phyloP scores from a whole-genome alignment of 2,888 invertebrate species.

The Plagiodera versicolora region DNA sequence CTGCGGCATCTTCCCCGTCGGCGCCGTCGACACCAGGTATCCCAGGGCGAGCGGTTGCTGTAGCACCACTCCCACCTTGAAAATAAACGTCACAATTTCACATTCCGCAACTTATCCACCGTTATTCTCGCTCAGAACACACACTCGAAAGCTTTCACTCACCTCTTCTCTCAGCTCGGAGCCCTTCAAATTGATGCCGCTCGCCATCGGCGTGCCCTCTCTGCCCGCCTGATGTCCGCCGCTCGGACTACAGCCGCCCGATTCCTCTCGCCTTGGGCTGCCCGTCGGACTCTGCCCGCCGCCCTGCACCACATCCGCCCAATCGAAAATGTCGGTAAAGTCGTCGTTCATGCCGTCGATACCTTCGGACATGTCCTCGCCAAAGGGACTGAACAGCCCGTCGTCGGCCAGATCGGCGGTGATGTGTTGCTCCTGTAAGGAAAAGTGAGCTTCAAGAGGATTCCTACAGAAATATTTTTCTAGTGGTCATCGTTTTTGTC shows the following conservation, averaged over 20 bases:
- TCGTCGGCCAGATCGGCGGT: slow-evolving; percentile 69
- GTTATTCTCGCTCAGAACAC: no score
- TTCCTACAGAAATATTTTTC: no score
- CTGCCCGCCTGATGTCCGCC: slow-evolving; percentile 51
- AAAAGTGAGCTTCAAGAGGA: not conserved
- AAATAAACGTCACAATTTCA: not conserved
- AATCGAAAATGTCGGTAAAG: slow-evolving; percentile 76
- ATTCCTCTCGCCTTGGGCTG: slow-evolving; percentile 38
- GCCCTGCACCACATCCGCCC: slow-evolving; percentile 61
- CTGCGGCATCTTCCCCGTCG: slow-evolving; percentile 87
- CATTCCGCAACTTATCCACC: no score
- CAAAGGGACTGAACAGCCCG: slow-evolving; percentile 63
- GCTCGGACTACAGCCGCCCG: slow-evolving; percentile 58
- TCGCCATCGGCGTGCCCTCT: slow-evolving; percentile 54
- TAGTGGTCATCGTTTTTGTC: no score
- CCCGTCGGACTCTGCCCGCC: slow-evolving; percentile 61
- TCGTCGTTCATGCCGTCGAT: slow-evolving; percentile 75
- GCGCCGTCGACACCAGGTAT: slow-evolving; percentile 96
- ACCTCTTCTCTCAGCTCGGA: slow-evolving; percentile 57
- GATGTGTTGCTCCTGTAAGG: slow-evolving; percentile 61
- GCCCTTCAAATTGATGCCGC: slow-evolving; percentile 52
- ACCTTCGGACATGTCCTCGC: slow-evolving; percentile 51
- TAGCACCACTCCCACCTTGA: slow-evolving; percentile 73
- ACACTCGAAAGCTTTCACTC: no score
- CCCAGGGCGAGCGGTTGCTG: slow-evolving; percentile 98